Conservation (phyloP, 2,888 invertebrate genomes). For the Deladenus siricidicola region DNA sequence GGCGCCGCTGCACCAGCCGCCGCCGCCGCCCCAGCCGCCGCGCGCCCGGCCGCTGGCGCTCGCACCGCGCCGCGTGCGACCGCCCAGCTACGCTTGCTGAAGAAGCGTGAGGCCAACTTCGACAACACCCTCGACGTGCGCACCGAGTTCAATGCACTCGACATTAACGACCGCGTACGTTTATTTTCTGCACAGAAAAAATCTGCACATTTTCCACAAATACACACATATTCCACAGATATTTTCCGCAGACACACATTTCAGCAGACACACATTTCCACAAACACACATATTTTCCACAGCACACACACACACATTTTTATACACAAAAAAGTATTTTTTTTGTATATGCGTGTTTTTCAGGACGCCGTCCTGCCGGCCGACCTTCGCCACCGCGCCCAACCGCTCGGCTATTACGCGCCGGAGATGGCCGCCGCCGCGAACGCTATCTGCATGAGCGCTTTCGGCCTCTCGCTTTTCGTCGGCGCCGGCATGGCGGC, state of each 20-base stretch:
- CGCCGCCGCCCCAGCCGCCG: conserved; percentile 15
- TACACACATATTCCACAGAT: too few species aligned
- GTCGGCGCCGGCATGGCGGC: conserved; percentile 25
- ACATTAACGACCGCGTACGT: conserved; percentile 35
- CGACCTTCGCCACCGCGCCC: conserved; percentile 22
- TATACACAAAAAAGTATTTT: too few species aligned
- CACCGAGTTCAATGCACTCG: conserved; percentile 47
- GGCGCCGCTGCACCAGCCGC: conserved; percentile 18
- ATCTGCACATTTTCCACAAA: too few species aligned
- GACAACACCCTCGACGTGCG: conserved; percentile 49
- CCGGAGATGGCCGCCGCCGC: conserved; percentile 15
- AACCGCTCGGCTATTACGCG: neutral
- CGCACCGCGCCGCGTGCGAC: conserved; percentile 19
- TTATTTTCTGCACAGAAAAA: too few species aligned
- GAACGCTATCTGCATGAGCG: conserved; percentile 27
- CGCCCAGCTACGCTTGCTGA: conserved; percentile 41
- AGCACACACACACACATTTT: too few species aligned
- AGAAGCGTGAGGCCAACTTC: conserved; percentile 36
- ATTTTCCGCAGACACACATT: too few species aligned
- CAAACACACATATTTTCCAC: too few species aligned
- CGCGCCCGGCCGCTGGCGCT: conserved; percentile 14
- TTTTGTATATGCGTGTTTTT: neutral
- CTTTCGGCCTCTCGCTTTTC: conserved; percentile 29
- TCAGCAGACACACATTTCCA: too few species aligned
- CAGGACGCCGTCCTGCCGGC: conserved; percentile 25